Percentiles rank a stretch among this genome's conserved stretches.
phyloP scores from a whole-genome alignment of 2,888 invertebrate species.

The Nephrotoma guestfalica region DNA sequence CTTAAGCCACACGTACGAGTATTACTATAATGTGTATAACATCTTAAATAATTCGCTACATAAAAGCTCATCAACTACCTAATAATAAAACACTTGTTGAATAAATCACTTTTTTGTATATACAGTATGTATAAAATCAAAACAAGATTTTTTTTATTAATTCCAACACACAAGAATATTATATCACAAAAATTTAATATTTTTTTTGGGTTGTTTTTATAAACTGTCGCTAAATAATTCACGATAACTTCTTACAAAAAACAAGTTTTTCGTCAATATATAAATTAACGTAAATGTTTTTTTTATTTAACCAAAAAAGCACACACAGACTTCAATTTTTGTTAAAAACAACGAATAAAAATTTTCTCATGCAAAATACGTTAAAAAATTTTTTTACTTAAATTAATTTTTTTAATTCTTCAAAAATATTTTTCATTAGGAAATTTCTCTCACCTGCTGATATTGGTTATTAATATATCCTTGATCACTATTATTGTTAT shows the following conservation, averaged over 20 bases:
- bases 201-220: background rate
- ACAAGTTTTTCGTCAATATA: background rate
- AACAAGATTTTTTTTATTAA: background rate
- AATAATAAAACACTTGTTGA: background rate
- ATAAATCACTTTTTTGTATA: background rate
- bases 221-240: background rate
- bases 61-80: background rate
- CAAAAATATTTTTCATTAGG: background rate
- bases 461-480: constrained; percentile 11
- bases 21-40: background rate
- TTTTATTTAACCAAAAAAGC: background rate
- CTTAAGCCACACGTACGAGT: background rate
- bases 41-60: background rate
- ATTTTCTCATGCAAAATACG: background rate
- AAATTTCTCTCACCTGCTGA: constrained; percentile 8
- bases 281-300: background rate
- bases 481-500: constrained; percentile 8
- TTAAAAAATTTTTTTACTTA: background rate
- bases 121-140: background rate
- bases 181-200: background rate
- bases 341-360: background rate
- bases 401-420: background rate
- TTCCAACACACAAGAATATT: background rate
- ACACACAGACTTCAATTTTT: background rate
- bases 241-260: background rate